Percentiles rank a stretch among this genome's conserved stretches.
Evolutionary conservation across 2,113 vertebrate species (phyloP).

Genomic region (Dromaius novaehollandiae): DNA sequence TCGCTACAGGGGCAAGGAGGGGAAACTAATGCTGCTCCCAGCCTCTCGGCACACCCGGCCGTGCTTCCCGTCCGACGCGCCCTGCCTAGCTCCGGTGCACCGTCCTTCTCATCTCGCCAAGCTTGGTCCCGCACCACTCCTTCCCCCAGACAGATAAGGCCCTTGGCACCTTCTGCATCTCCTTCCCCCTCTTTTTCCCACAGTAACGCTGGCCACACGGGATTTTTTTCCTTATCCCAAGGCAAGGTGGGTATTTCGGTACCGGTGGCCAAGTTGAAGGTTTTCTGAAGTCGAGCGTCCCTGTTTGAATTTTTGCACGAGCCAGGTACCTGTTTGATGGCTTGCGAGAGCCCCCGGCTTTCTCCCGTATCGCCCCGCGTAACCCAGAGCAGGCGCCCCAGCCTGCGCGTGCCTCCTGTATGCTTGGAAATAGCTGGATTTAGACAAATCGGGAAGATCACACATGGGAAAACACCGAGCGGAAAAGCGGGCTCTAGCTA

Average conservation of each 20-base stretch:
- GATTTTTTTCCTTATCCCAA: neutral
- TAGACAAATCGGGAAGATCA: neutral
- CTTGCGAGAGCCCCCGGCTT: neutral
- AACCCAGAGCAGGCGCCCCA: neutral
- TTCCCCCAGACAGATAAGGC: neutral
- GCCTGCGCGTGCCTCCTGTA: neutral
- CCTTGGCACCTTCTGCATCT: neutral
- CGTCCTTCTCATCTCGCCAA: no score
- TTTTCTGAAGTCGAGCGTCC: neutral
- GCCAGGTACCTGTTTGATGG: neutral
- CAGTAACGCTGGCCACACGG: neutral
- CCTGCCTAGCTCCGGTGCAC: neutral
- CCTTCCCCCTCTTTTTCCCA: neutral
- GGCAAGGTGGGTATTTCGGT: neutral
- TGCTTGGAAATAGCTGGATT: neutral
- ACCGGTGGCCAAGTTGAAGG: neutral
- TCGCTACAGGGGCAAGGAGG: neutral
- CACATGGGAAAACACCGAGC: neutral
- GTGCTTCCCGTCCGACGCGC: neutral
- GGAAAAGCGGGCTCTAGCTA: neutral
- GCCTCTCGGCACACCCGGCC: fast-evolving
- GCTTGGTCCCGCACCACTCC: no score
- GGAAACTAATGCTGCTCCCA: neutral
- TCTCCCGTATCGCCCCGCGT: neutral
- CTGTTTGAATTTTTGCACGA: neutral